Evolutionary conservation across 2,888 invertebrate genomes (phyloP).

Genomic region (Cephus spinipes): DNA sequence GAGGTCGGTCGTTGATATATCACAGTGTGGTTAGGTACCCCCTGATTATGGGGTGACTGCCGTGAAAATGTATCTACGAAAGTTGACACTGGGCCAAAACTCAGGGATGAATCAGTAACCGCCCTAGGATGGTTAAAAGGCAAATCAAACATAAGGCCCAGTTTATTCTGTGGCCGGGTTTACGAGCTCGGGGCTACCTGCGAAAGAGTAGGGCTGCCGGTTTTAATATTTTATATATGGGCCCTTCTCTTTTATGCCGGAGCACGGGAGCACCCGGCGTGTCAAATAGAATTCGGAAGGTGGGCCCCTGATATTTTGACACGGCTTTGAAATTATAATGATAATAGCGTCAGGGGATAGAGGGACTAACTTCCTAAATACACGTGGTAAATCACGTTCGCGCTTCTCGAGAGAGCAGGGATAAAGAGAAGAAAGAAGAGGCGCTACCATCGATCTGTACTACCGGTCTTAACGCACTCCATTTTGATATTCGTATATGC

Average conservation of each 20-base stretch:
- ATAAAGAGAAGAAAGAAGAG: background rate
- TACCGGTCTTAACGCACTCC: background rate
- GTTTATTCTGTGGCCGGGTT: slow-evolving; percentile 3
- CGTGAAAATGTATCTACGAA: background rate
- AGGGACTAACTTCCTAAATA: slow-evolving; percentile 58
- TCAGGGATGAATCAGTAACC: background rate
- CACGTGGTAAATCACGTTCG: slow-evolving; percentile 59
- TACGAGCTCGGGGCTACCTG: slow-evolving; percentile 10
- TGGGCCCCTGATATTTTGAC: slow-evolving; percentile 57
- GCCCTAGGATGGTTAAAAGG: background rate
- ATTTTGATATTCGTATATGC: background rate
- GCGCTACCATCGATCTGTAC: background rate
- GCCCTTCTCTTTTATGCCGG: slow-evolving; percentile 57
- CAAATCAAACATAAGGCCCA: slow-evolving; percentile 2
- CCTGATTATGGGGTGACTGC: background rate
- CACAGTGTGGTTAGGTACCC: background rate
- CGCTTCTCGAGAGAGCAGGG: background rate
- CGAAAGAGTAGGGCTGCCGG: slow-evolving; percentile 14
- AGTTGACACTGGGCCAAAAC: background rate
- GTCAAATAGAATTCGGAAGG: slow-evolving; percentile 59
- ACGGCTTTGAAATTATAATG: slow-evolving; percentile 64
- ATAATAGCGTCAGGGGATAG: slow-evolving; percentile 51
- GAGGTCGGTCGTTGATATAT: background rate
- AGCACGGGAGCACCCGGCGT: slow-evolving; percentile 61
- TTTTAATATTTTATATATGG: slow-evolving; percentile 56